Base-by-base conservation (phyloP, 2,113 vertebrate genomes). In the Tiliqua scincoides region DNA sequence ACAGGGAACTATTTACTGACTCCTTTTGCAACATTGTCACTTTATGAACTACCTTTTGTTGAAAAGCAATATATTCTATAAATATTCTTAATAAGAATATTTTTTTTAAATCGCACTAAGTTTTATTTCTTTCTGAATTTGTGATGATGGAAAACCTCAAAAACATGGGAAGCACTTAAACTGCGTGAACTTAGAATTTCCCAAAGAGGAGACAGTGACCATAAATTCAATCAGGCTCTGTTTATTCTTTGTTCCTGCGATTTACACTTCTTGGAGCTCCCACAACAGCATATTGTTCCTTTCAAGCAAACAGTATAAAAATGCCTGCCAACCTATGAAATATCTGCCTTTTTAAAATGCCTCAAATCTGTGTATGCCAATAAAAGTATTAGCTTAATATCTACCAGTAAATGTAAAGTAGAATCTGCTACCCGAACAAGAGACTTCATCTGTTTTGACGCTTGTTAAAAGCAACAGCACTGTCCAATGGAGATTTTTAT, bases 81-180 rank as follows among this genome's bases (percentile, higher is more conserved):
- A 57, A 57, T 57, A 57, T 57, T 6, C 14, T 6, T 57, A 57
- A 17, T 57, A 12, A 57, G 54, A 15, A 72, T 82, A n/a, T n/a
- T n/a, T 74, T 52, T 54, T 88, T 84, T 72, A 70, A 78, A 37
- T 43, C 62, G 59, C n/a, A 52, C 80, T 80, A 83, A 88, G 27
- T 57, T 93, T 23, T 78, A 57, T 37, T 93, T 87, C 23, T 11
- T 84, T 85, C 74, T 84, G 57, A 79, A 62, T 48, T 43, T 52
- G 17, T 82, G 74, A 43, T 6, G 12, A 67, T 43, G 40, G 6
- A 63, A 91, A 88, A 75, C 2, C 68, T 8, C 15, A 92, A 79
- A 85, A 79, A 0, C 0, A 71, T 78, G 20, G 81, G 72, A 63
- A 71, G 37, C n/a, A 68, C 20, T 87, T 62, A 67, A 90, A 62